Base-by-base conservation (phyloP, 2,797 vertebrate species). In the Philypnodon macrostomus region DNA sequence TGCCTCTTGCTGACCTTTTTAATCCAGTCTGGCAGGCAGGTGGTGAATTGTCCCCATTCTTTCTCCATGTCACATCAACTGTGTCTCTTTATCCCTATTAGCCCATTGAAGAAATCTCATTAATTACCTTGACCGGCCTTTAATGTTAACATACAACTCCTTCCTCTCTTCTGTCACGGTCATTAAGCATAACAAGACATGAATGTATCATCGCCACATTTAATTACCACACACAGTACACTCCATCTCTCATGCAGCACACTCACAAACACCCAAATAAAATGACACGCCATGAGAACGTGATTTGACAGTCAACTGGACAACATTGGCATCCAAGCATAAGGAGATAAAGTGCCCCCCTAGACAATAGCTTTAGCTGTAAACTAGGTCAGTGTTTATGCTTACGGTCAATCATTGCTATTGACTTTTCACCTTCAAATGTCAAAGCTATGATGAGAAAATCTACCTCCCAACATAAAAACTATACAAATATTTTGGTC, bases 1-100 rank as follows among this genome's bases (percentile, higher is more conserved):
- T 66, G 62, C 62, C 58, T 66, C 73, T 58, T 45, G 14, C 48
- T 58, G 69, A 77, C 21, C 47, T 60, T 73, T 75, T 51, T 81
- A 71, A 76, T 80, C 64, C 15, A 4, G 5, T 29, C 39, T 48
- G 53, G 56, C 53, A 64, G 60, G 34, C 69, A 67, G 59, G 65
- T 59, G 70, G 55, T 63, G 23, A 54, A 47, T 65, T 64, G 49
- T 65, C 54, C 58, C 33, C 37, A 38, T 49, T 72, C 41, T 53
- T 63, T 74, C 45, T 60, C 53, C 31, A 42, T 61, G 41, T 58
- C 58, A 66, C 55, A 62, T 47, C 31, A 29, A 5, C 26, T 34
- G 26, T 15, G 16, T 31, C 26, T 53, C 15, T 49, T 53, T 47
- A 63, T 54, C 31, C 31, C 46, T 38, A 18, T 61, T 38, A 27